Conservation (phyloP, 2,888 invertebrate species). For the Leptinotarsa haldemani region DNA sequence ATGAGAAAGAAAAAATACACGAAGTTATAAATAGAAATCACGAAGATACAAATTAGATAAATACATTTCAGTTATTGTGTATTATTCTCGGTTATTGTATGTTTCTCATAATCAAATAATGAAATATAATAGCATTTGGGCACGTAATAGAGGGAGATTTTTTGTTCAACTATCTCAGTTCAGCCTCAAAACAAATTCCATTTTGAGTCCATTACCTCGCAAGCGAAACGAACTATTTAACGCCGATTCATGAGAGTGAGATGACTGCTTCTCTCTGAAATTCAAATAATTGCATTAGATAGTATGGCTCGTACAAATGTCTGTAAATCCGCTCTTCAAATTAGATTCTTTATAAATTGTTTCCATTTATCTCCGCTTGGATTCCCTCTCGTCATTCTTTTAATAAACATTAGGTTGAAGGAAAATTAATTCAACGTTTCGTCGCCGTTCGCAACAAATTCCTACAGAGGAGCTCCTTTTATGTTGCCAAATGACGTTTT, state of each 20-base stretch:
- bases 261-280: conserved; percentile 42
- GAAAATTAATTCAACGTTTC: conserved; percentile 42
- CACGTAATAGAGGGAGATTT: too few relatives aligned
- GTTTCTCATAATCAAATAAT: too few relatives aligned
- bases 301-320: conserved; percentile 53
- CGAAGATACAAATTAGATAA: too few relatives aligned
- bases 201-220: conserved; percentile 48
- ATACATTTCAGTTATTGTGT: too few relatives aligned
- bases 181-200: conserved; percentile 37
- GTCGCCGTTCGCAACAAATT: conserved; percentile 39
- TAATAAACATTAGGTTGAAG: conserved; percentile 43
- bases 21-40: too few relatives aligned
- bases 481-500: conserved; percentile 32
- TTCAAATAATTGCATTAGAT: conserved; percentile 54
- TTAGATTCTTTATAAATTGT: conserved; percentile 46
- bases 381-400: conserved; percentile 45
- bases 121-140: too few relatives aligned
- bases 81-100: too few relatives aligned
- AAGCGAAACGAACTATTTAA: conserved; percentile 57
- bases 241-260: conserved; percentile 48
- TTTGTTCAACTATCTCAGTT: background rate
- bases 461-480: conserved; percentile 33
- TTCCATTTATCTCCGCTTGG: conserved; percentile 44
- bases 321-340: conserved; percentile 50
- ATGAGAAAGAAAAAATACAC: too few relatives aligned